These are phyloP conservation scores for Ciconia maguari DNA, from an alignment of 2,113 vertebrate genomes.

Conservation along the genomic window DNA sequence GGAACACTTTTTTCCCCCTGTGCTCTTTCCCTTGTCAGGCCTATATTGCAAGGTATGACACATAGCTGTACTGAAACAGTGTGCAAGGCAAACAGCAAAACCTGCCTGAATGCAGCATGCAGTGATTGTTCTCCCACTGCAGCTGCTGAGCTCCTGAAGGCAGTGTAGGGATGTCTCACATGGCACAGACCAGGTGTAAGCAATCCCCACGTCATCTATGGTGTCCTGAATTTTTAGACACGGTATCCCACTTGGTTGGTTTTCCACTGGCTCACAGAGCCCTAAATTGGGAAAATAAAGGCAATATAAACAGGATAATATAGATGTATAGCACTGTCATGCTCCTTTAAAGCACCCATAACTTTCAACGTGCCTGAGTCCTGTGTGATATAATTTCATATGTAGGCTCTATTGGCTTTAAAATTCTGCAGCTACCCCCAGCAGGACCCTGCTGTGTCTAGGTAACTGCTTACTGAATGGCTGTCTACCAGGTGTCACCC, in stretches of 20 bases:
- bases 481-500: slow-evolving; percentile 74
- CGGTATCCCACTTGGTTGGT: neutral
- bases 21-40: neutral
- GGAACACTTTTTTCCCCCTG: neutral
- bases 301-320: neutral
- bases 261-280: neutral
- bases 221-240: neutral
- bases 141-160: neutral
- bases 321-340: neutral
- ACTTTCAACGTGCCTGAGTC: neutral
- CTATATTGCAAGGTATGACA: neutral
- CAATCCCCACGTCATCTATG: neutral
- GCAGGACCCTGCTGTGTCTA: neutral
- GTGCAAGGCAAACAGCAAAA: neutral
- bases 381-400: too few species aligned
- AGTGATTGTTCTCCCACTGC: neutral
- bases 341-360: neutral
- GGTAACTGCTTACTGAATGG: neutral
- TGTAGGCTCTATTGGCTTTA: neutral
- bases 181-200: neutral
- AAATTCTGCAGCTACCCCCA: neutral
- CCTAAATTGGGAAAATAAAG: neutral
- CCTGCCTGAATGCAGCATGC: neutral
- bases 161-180: neutral
- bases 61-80: neutral